These are phyloP conservation scores for Acleris emargana DNA, from an alignment of 2,888 invertebrate species.

Conservation along the genomic window DNA sequence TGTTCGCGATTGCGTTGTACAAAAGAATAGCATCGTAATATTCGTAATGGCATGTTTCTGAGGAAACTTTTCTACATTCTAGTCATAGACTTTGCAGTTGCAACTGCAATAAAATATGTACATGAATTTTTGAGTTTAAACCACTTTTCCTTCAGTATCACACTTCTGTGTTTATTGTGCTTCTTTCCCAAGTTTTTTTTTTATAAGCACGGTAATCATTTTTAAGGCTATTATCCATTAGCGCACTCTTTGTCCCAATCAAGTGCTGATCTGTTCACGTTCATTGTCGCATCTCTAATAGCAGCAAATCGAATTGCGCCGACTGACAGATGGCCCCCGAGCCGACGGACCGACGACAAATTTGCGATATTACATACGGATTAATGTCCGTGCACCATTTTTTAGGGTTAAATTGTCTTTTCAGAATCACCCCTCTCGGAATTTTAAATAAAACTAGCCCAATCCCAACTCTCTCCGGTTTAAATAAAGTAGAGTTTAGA, in stretches of 20 bases:
- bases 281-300: constrained; percentile 63
- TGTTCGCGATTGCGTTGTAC: background rate
- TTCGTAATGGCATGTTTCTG: too few species aligned
- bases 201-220: background rate
- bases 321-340: constrained; percentile 73
- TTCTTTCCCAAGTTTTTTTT: too few species aligned
- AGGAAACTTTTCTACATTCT: too few species aligned
- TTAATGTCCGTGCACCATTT: constrained; percentile 81
- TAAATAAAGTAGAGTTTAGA: constrained; percentile 46
- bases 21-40: too few species aligned
- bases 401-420: constrained; percentile 84
- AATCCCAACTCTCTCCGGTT: constrained; percentile 40
- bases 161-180: too few species aligned
- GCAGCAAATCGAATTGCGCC: constrained; percentile 73
- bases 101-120: too few species aligned
- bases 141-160: too few species aligned
- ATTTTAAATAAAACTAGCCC: constrained; percentile 40
- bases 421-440: constrained; percentile 65
- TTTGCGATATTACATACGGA: constrained; percentile 83
- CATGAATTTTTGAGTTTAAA: too few species aligned
- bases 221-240: constrained; percentile 2
- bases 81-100: too few species aligned
- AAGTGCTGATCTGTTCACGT: constrained; percentile 44
- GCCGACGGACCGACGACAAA: constrained; percentile 78
- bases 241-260: constrained; percentile 48